Conservation (phyloP, 2,888 invertebrate genomes). For the Drosophila emarginata region DNA sequence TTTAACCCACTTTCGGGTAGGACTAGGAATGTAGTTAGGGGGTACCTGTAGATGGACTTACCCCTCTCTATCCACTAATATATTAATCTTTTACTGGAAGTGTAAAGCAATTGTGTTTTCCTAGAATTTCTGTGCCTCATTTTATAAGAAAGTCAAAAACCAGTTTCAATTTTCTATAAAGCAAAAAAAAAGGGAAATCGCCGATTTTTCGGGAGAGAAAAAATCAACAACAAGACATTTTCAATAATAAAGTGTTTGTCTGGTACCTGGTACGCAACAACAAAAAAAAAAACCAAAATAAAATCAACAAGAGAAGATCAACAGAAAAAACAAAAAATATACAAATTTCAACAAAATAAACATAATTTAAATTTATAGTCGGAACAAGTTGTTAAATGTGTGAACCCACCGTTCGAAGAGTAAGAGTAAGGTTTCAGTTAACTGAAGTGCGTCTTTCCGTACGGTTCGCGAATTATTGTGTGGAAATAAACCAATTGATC, state of each 20-base stretch:
- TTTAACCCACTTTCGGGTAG: slow-evolving; percentile 8
- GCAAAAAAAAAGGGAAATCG: not conserved
- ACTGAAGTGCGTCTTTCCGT: not conserved
- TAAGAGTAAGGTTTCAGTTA: not conserved
- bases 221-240: not conserved
- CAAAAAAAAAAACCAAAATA: not conserved
- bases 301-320: slow-evolving; percentile 11
- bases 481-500: not conserved
- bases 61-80: not conserved
- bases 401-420: not conserved
- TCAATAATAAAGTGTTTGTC: not conserved
- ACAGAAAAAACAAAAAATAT: not conserved
- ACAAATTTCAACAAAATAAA: slow-evolving; percentile 3
- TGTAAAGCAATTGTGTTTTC: not conserved
- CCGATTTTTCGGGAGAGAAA: not conserved
- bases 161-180: not conserved
- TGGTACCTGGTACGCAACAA: not conserved
- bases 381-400: slow-evolving; percentile 17
- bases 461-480: not conserved
- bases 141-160: not conserved
- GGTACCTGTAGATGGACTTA: not conserved
- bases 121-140: not conserved
- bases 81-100: not conserved
- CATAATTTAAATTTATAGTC: slow-evolving; percentile 1
- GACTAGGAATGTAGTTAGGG: not conserved